Evolutionary conservation across 2,797 vertebrate species (phyloP).

Genomic region (Oreonectes daqikongensis): DNA sequence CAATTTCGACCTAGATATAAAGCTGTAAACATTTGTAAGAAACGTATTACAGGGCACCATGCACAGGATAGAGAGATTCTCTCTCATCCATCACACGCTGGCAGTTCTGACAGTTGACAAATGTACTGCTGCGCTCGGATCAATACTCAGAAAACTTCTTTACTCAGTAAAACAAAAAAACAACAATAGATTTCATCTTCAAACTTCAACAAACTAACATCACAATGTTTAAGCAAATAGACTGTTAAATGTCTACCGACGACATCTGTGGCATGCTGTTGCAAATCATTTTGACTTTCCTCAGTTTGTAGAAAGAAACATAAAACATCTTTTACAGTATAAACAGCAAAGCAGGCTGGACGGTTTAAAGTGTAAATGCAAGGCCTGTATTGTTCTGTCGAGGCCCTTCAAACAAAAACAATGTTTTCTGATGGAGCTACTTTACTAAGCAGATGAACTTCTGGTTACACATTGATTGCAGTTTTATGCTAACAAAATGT

Average conservation of each 20-base stretch:
- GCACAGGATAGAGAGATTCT: conserved; percentile 31
- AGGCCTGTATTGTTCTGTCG: too few relatives aligned
- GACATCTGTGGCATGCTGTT: conserved; percentile 8
- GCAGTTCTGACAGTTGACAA: conserved; percentile 47
- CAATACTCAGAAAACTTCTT: conserved; percentile 40
- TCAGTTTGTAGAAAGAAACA: background rate
- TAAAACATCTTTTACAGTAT: background rate
- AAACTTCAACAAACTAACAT: conserved; percentile 20
- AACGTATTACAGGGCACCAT: conserved; percentile 27
- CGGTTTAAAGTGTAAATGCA: too few relatives aligned
- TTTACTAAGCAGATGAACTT: background rate
- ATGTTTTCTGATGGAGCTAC: background rate
- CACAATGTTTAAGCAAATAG: background rate
- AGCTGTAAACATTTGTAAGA: conserved; percentile 42
- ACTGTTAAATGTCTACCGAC: background rate
- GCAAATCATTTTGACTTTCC: background rate
- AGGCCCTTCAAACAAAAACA: too few relatives aligned
- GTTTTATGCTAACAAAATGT: background rate
- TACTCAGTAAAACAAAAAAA: conserved; percentile 6
- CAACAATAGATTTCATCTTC: background rate
- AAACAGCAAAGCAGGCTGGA: background rate
- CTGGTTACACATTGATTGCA: background rate
- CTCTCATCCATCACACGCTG: conserved; percentile 48
- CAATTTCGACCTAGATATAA: conserved; percentile 39
- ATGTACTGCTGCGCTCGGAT: conserved; percentile 41